Percentiles rank a stretch among this genome's conserved stretches.
These are phyloP conservation scores for Drosophila bunnanda DNA, from an alignment of 2,888 invertebrate species.

Conservation along the genomic window DNA sequence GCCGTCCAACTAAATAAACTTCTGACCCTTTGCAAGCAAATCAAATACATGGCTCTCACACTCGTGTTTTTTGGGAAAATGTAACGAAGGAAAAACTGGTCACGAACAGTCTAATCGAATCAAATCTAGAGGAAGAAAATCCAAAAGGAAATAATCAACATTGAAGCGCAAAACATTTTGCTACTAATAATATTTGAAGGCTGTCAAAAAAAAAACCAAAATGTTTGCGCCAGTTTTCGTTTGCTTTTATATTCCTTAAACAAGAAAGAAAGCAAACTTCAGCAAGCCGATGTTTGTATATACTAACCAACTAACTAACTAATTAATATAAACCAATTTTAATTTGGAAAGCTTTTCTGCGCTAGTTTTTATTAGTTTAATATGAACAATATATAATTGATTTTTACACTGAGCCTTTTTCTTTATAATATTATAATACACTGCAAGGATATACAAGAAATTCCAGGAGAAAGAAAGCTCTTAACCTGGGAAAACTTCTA, in stretches of 20 bases:
- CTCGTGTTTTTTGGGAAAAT: not conserved
- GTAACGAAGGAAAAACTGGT: slow-evolving; percentile 11
- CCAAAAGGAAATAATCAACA: slow-evolving; percentile 22
- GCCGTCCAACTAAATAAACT: slow-evolving; percentile 18
- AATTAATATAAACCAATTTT: no score
- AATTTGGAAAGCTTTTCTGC: no score
- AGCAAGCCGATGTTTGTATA: no score
- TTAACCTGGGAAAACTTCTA: no score
- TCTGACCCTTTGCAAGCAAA: slow-evolving; percentile 28
- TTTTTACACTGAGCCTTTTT: no score
- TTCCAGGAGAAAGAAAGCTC: no score
- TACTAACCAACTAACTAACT: no score
- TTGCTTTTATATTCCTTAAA: not conserved
- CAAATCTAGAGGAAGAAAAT: slow-evolving; percentile 25
- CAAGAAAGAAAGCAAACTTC: not conserved
- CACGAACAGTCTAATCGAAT: slow-evolving; percentile 36
- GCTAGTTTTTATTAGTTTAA: no score
- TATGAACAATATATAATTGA: no score
- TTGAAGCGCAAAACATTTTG: slow-evolving; percentile 13
- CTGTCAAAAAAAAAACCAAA: not conserved
- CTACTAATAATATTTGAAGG: slow-evolving; percentile 27
- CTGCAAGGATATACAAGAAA: no score
- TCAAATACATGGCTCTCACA: slow-evolving; percentile 6
- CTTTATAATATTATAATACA: no score
- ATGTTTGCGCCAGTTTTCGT: slow-evolving; percentile 17